Percentiles rank a stretch among this genome's conserved stretches.
These are phyloP conservation scores for Leptinotarsa undecemlineata DNA, from an alignment of 1,140 invertebrate species.

Conservation along the genomic window DNA sequence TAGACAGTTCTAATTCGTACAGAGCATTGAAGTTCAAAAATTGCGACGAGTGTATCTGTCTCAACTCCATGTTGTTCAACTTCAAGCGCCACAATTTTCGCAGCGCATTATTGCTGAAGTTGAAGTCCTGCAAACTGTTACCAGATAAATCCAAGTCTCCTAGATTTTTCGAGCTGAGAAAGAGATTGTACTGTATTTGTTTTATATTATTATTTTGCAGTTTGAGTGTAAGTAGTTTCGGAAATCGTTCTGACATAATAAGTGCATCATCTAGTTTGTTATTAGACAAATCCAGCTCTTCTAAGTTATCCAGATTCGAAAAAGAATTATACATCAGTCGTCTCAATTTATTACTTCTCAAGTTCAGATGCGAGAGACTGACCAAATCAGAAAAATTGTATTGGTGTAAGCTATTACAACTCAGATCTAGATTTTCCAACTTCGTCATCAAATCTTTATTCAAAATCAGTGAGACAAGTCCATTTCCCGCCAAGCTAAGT, in stretches of 20 bases:
- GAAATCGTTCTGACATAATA: not conserved
- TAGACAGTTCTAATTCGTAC: conserved; percentile 3
- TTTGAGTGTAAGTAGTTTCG: not conserved
- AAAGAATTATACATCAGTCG: not conserved
- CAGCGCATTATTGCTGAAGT: not conserved
- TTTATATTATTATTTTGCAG: not conserved
- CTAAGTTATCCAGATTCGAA: not conserved
- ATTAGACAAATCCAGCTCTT: not conserved
- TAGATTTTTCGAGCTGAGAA: not conserved
- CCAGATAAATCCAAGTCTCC: conserved; percentile 3
- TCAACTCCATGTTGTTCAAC: not conserved
- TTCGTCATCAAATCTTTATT: not conserved
- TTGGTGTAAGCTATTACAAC: not conserved
- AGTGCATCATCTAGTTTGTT: not conserved
- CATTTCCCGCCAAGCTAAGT: not conserved
- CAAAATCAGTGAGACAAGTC: not conserved
- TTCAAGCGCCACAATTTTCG: conserved; percentile 1
- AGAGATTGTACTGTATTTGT: not conserved
- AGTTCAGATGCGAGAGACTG: not conserved
- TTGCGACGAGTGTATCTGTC: not conserved
- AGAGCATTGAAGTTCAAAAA: not conserved
- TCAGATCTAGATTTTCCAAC: not conserved
- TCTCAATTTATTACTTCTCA: not conserved
- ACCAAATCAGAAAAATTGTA: conserved; percentile 4
- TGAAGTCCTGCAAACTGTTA: not conserved